phyloP scores from a whole-genome alignment of 2,888 invertebrate genomes.

The Lamellibrachia columna region DNA sequence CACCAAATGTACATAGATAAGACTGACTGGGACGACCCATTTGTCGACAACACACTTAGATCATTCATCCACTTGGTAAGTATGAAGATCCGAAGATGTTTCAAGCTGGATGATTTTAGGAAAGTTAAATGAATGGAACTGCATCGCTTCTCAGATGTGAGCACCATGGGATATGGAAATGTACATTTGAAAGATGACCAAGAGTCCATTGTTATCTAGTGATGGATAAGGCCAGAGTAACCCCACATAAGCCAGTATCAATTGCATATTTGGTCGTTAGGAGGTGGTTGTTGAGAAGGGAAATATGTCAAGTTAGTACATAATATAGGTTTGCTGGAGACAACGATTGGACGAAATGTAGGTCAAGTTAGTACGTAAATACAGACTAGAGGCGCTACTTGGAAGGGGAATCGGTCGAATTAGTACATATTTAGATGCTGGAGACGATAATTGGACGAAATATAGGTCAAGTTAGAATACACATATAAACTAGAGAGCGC shows the following conservation, averaged over 20 bases:
- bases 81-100: constrained; percentile 22
- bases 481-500: too few species aligned
- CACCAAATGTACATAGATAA: too few species aligned
- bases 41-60: constrained; percentile 25
- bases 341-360: too few species aligned
- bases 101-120: constrained; percentile 40
- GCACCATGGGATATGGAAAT: constrained; percentile 42
- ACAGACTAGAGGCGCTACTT: too few species aligned
- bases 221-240: constrained; percentile 41
- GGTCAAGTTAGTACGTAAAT: too few species aligned
- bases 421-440: too few species aligned
- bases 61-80: not conserved
- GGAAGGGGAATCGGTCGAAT: too few species aligned
- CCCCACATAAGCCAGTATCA: constrained; percentile 41
- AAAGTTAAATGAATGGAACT: constrained; percentile 29
- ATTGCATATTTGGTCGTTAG: constrained; percentile 26
- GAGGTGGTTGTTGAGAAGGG: too few species aligned
- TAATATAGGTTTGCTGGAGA: too few species aligned
- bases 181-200: constrained; percentile 35
- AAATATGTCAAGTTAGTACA: too few species aligned
- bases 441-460: too few species aligned
- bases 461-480: too few species aligned
- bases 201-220: constrained; percentile 40
- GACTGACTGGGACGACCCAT: constrained; percentile 41
- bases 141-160: constrained; percentile 45